Conservation (phyloP, 1,140 invertebrate species). For the Notospermus geniculatus region DNA sequence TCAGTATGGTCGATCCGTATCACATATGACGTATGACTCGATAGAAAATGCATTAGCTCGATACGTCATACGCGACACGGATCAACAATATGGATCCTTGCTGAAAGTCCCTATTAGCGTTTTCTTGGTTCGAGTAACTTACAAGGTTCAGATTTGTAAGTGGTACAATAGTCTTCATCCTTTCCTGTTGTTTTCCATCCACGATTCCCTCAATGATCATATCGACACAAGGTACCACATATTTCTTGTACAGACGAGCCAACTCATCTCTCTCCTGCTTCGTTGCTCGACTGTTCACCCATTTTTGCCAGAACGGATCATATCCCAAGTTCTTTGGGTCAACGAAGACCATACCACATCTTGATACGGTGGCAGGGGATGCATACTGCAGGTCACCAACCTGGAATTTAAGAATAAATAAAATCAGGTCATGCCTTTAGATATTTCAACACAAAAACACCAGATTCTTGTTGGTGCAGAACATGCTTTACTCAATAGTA, state of each 20-base stretch:
- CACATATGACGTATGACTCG: too few relatives aligned
- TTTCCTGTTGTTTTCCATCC: slow-evolving; percentile 64
- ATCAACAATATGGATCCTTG: too few relatives aligned
- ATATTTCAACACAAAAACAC: too few relatives aligned
- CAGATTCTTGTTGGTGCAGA: too few relatives aligned
- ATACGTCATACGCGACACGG: too few relatives aligned
- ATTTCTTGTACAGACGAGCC: slow-evolving; percentile 67
- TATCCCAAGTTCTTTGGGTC: slow-evolving; percentile 87
- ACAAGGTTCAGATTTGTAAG: slow-evolving; percentile 84
- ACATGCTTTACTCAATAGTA: too few relatives aligned
- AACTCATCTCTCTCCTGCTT: slow-evolving; percentile 57
- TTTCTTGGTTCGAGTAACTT: too few relatives aligned
- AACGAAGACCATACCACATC: slow-evolving; percentile 59
- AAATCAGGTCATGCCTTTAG: too few relatives aligned
- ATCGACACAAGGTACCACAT: slow-evolving; percentile 68
- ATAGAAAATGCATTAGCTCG: too few relatives aligned
- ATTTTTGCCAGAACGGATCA: slow-evolving; percentile 79
- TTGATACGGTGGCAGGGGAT: slow-evolving; percentile 56
- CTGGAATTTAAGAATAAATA: slow-evolving; percentile 44
- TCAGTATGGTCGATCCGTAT: too few relatives aligned
- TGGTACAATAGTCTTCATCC: slow-evolving; percentile 76
- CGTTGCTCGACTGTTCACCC: slow-evolving; percentile 57
- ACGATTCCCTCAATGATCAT: slow-evolving; percentile 75
- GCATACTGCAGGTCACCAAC: slow-evolving; percentile 77
- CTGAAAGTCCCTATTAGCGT: too few relatives aligned